Conservation (phyloP, 2,888 invertebrate genomes). For the Lordiphosa andalusiaca region DNA sequence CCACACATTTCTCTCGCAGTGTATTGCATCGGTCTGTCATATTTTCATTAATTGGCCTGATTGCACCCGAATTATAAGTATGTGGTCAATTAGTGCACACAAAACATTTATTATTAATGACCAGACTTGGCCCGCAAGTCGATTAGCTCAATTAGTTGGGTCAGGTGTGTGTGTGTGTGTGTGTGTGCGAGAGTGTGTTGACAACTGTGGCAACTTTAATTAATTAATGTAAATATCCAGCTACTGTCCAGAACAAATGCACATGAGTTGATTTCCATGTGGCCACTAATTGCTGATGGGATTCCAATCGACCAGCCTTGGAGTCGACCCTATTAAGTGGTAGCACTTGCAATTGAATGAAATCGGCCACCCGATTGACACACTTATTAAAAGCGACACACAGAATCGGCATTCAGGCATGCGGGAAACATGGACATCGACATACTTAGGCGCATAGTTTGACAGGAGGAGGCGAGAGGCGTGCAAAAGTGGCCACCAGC, state of each 20-base stretch:
- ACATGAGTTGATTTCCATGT: neutral
- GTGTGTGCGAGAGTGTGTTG: constrained; percentile 21
- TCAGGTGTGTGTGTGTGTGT: too few relatives aligned
- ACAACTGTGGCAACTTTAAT: constrained; percentile 51
- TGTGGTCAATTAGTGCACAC: constrained; percentile 30
- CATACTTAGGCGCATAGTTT: constrained; percentile 63
- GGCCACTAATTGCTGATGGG: constrained; percentile 47
- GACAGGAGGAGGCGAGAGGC: constrained; percentile 40
- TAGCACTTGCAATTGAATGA: constrained; percentile 1
- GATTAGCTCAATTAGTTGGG: constrained; percentile 61
- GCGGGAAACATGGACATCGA: constrained; percentile 58
- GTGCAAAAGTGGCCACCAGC: constrained; percentile 54
- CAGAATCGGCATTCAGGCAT: constrained; percentile 50
- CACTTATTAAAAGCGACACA: constrained; percentile 62
- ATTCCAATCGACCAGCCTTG: constrained; percentile 21
- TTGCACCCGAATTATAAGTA: constrained; percentile 6
- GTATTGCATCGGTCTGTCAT: too few relatives aligned
- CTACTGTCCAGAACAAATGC: constrained; percentile 18
- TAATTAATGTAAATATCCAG: constrained; percentile 53
- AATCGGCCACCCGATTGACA: constrained; percentile 42
- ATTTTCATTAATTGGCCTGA: constrained; percentile 27
- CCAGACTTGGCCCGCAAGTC: constrained; percentile 41
- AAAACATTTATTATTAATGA: constrained; percentile 51
- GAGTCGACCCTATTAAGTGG: constrained; percentile 2
- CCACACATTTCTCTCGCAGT: too few relatives aligned